These are phyloP conservation scores for Isurus oxyrinchus DNA, from an alignment of 2,113 vertebrate genomes.

Conservation along the genomic window DNA sequence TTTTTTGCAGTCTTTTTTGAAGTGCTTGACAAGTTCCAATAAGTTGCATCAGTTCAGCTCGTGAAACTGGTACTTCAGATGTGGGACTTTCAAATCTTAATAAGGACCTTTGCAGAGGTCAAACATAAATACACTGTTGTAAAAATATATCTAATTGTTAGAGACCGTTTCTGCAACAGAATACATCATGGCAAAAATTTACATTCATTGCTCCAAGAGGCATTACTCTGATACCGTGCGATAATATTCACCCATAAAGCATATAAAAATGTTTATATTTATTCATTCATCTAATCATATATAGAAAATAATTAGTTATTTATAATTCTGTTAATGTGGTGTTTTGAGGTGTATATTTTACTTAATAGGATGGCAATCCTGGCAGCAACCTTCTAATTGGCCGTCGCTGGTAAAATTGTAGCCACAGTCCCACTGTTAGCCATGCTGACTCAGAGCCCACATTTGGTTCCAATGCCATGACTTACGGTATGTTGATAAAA, in stretches of 20 bases:
- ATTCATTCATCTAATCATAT: neutral
- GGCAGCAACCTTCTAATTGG: too few relatives aligned
- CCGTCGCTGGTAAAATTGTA: too few relatives aligned
- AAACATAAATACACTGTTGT: conserved; percentile 26
- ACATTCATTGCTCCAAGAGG: neutral
- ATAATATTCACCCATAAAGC: neutral
- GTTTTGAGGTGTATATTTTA: too few relatives aligned
- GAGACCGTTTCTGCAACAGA: neutral
- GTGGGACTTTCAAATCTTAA: conserved; percentile 41
- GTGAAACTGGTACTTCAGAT: conserved; percentile 42
- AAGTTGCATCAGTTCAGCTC: conserved; percentile 43
- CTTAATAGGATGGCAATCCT: too few relatives aligned
- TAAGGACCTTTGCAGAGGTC: conserved; percentile 42
- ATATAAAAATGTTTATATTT: neutral
- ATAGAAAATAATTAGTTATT: neutral
- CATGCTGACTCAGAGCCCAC: too few relatives aligned
- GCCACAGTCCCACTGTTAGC: too few relatives aligned
- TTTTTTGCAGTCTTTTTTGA: conserved; percentile 44
- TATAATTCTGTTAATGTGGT: neutral
- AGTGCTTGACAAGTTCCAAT: conserved; percentile 46
- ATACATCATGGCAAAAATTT: neutral
- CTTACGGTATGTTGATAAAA: too few relatives aligned
- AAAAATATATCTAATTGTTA: neutral
- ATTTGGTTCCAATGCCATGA: too few relatives aligned
- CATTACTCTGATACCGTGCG: neutral